A percentile compares a stretch with the other conserved stretches of the same genome.
phyloP scores from a whole-genome alignment of 1,140 invertebrate genomes.

The Bombyx mori region DNA sequence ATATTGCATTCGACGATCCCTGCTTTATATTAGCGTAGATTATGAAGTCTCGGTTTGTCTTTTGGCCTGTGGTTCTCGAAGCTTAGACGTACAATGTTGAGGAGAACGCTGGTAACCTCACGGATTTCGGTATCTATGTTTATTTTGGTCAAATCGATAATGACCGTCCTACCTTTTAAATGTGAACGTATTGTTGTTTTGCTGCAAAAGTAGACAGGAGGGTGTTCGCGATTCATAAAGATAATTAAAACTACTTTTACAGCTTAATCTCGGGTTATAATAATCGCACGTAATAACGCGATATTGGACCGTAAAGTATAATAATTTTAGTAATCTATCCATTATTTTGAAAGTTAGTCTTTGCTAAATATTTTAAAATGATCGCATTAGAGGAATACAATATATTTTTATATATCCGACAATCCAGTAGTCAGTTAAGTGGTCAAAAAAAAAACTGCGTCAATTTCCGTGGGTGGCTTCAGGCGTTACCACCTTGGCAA shows the following conservation, averaged over 20 bases:
- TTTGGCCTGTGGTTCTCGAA: too few species aligned
- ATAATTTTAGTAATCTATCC: not conserved
- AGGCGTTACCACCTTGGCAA: constrained; percentile 10
- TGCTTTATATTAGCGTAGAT: not conserved
- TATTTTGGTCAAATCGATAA: too few species aligned
- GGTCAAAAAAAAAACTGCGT: not conserved
- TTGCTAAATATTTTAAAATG: not conserved
- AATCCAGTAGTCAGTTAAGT: not conserved
- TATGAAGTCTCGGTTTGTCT: not conserved
- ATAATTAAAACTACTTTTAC: not conserved
- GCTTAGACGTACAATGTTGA: too few species aligned
- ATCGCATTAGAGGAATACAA: not conserved
- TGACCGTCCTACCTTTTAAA: too few species aligned
- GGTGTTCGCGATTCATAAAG: too few species aligned
- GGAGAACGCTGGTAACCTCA: too few species aligned
- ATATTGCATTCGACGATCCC: too few species aligned
- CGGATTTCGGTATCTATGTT: too few species aligned
- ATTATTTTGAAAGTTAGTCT: not conserved
- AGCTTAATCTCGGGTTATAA: too few species aligned
- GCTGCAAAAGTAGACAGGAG: too few species aligned
- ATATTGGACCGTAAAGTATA: not conserved
- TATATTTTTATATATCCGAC: not conserved
- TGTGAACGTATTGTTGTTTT: too few species aligned
- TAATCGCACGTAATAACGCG: too few species aligned
- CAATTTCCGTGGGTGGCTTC: constrained; percentile 6